Base-by-base conservation (phyloP, 2,888 invertebrate species). In the Auanema freiburgensis region DNA sequence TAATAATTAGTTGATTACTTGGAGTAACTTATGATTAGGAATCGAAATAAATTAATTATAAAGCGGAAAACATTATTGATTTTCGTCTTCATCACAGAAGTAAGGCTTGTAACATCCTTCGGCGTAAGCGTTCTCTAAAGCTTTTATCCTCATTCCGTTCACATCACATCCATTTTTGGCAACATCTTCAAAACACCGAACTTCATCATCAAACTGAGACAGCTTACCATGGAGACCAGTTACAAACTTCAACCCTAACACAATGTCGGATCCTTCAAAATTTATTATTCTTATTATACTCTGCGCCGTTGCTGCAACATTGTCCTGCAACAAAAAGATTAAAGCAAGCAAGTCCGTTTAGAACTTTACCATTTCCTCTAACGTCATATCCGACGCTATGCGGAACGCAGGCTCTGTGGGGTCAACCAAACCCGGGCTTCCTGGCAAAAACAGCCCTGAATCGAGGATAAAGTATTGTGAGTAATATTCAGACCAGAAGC, bases 381-480 rank as follows among this genome's bases (percentile, higher is more conserved):
- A 87, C 3, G 91, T 95, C 94, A 1, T 93, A 91, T 5, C 94
- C 88, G 66, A 66, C 63, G 23, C 63, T 52, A 57, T 65, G 14
- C 3, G 12, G 24, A n/a, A 21, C 4, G 33, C 18, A 0, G 63
- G 59, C 10, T 57, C 44, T 0, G 66, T 66, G 8, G 95, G 96
- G 87, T 96, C 96, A 12, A 71, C 65, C 24, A 84, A 77, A 55
- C 86, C 86, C 2, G 86, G 86, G 5, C 87, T 93, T 51, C 95
- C 95, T 2, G 96, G 96, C 59, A 97, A 88, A 86, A 97, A 95
- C 69, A 97, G 10, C 14, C 60, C 60, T 53, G 25, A 53, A 53
- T 25, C n/a, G 11, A 46, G 10, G 10, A 23, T 50, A 12, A 50
- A 16, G 16, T 2, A 2, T 5, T 50, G 24, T 12, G 24, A 5